Evolutionary conservation across 2,888 invertebrate genomes (phyloP).

Genomic region (Apomyelois bistriatella): DNA sequence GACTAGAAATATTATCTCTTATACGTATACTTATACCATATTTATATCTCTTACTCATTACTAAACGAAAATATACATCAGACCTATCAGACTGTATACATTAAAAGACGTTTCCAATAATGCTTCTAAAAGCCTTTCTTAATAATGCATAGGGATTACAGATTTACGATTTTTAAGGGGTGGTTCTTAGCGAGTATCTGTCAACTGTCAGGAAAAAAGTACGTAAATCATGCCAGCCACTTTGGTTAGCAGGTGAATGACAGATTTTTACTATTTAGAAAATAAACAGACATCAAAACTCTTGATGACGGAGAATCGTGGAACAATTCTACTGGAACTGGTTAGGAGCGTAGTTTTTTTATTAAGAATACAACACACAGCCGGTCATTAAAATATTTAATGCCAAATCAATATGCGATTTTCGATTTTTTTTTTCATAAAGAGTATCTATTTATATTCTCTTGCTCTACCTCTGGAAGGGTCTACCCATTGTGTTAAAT

Average conservation of each 20-base stretch:
- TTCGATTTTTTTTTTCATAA: no score
- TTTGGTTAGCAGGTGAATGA: background rate
- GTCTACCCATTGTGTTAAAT: no score
- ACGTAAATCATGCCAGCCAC: background rate
- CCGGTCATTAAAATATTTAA: no score
- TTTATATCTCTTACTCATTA: no score
- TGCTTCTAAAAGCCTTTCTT: slow-evolving; percentile 1
- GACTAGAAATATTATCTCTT: no score
- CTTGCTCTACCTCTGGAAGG: no score
- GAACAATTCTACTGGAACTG: background rate
- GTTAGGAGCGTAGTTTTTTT: no score
- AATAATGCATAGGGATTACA: slow-evolving; percentile 1
- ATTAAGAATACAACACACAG: no score
- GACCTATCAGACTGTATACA: background rate
- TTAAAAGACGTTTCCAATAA: background rate
- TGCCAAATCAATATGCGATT: no score
- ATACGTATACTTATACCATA: no score
- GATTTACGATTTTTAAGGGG: background rate
- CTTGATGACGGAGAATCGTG: background rate
- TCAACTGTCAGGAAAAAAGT: slow-evolving; percentile 5
- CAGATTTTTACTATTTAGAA: background rate
- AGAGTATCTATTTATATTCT: no score
- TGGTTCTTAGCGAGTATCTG: background rate
- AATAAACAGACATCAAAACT: slow-evolving; percentile 1
- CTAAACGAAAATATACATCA: background rate